Base-by-base conservation (phyloP, 2,888 invertebrate species). In the Alsophila aescularia region DNA sequence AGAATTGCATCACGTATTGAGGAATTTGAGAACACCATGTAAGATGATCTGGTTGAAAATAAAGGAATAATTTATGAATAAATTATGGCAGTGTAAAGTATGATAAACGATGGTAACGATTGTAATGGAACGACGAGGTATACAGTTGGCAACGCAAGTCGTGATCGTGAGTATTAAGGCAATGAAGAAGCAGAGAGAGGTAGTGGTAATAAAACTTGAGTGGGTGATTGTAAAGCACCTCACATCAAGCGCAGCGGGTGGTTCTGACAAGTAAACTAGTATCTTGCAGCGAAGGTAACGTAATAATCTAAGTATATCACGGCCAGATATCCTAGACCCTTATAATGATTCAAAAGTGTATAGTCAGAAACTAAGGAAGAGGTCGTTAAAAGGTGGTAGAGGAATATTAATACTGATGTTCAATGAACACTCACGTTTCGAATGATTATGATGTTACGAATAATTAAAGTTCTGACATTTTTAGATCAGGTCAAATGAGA, bases 11-110 rank as follows among this genome's bases (percentile, higher is more conserved):
- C 89, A 89, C 89, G 86, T 84, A 83, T 83, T 77, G 75, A 81
- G 88, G 85, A 85, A 90, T 85, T 81, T 75, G 85, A 90, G 85
- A 86, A 78, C 83, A 81, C 76, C 82, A 73, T 85, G 88, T 87
- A 85, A 87, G 84, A 77, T 74, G 82, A 89, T 83, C 85, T 80
- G 66, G 58, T 67, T 75, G 71, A 72, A 81, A 83, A 87, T 85
- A 87, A 89, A 90, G 85, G 81, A 83, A 81, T 51, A 67, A 70
- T 81, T 80, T 82, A 81, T 81, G 85, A 90, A 91, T 91, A 90
- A 90, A 87, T 90, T 90, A 90, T 85, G 74, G 84, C 85, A 85
- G 84, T 88, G 87, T 89, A 86, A 89, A 89, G 82, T 89, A 89
- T 91, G 90, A 91, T 90, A 86, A 90, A 91, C 81, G 89, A 88